Evolutionary conservation across 2,888 invertebrate genomes (phyloP), one percentile per base, ranked within the genome.

Genomic region (Pristionchus fissidentatus): DNA sequence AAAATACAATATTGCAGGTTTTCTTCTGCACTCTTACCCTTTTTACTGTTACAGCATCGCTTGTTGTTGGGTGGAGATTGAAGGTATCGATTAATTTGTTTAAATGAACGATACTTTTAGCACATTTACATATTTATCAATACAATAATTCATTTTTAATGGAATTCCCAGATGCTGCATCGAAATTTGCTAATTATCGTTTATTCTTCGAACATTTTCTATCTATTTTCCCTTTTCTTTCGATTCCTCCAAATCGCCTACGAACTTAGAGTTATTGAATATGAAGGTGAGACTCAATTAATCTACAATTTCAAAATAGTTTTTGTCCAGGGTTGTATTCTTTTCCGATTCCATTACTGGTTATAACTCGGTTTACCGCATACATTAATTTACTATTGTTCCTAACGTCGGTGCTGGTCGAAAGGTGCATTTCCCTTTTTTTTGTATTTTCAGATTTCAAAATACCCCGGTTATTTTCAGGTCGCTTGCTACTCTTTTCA

Each of bases 291-390:
- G 3, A 38, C 8, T 41, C 0, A 43, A 3, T 7, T 13, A 15
- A 52, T 52, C 15, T 15, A 35, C 15, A 62, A 62, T 13, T 55
- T n/a, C 22, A 19, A 41, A 4, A 8, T 26, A 22, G 26, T 22
- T 8, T 26, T 2, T 13, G n/a, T n/a, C n/a, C 41, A 70, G 70
- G 70, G 0, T 70, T 70, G 10, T 7, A 70, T 41, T 41, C 70
- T 0, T 70, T 70, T 41, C 70, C 70, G 8, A 70, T 70, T 26
- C 70, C 70, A 26, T 70, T 38, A 41, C 43, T 70, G 70, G n/a
- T n/a, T 22, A 5, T 70, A 15, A 70, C 43, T 1, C 70, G 70
- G 43, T 5, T 22, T 5, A 70, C 41, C 5, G 70, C 70, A 8
- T 70, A 70, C 26, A 43, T 70, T 10, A 26, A 70, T n/a, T 10